Evolutionary conservation across 2,113 vertebrate species (phyloP).

Genomic region (Channa argus): DNA sequence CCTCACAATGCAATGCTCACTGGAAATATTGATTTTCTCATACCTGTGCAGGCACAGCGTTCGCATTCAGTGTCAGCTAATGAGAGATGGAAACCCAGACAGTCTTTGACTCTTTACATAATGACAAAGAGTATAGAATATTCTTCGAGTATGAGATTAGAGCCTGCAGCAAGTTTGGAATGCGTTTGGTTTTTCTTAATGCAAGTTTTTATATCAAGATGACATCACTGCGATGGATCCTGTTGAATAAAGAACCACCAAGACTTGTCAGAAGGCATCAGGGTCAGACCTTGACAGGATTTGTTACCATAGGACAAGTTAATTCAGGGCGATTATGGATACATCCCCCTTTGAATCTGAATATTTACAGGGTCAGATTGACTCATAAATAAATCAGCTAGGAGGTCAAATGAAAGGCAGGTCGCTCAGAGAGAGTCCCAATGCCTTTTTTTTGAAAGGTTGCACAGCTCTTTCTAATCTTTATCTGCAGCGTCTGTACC

Average conservation of each 20-base stretch:
- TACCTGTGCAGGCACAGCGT: slow-evolving; percentile 4
- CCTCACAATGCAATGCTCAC: slow-evolving; percentile 1
- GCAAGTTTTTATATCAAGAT: slow-evolving; percentile 6
- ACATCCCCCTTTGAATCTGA: slow-evolving; percentile 27
- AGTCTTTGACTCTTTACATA: slow-evolving; percentile 32
- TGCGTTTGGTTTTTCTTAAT: slow-evolving; percentile 16
- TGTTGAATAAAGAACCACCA: not conserved
- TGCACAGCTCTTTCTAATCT: slow-evolving; percentile 32
- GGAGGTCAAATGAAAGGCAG: slow-evolving; percentile 46
- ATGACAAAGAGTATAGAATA: slow-evolving; percentile 34
- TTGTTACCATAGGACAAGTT: slow-evolving; percentile 21
- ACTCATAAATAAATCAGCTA: slow-evolving; percentile 32
- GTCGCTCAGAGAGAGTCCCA: slow-evolving; percentile 4
- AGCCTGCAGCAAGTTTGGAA: not conserved
- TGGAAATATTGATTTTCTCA: slow-evolving; percentile 5
- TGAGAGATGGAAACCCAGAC: not conserved
- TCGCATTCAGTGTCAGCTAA: slow-evolving; percentile 15
- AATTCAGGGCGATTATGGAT: slow-evolving; percentile 27
- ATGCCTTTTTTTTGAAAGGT: slow-evolving; percentile 14
- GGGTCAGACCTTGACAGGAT: slow-evolving; percentile 3
- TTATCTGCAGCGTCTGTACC: slow-evolving; percentile 24
- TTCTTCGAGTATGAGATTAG: slow-evolving; percentile 42
- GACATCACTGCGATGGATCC: slow-evolving; percentile 6
- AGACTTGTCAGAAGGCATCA: not conserved
- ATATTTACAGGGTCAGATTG: slow-evolving; percentile 24